Conservation (phyloP, 2,888 invertebrate species). For the Julus scandinavius region DNA sequence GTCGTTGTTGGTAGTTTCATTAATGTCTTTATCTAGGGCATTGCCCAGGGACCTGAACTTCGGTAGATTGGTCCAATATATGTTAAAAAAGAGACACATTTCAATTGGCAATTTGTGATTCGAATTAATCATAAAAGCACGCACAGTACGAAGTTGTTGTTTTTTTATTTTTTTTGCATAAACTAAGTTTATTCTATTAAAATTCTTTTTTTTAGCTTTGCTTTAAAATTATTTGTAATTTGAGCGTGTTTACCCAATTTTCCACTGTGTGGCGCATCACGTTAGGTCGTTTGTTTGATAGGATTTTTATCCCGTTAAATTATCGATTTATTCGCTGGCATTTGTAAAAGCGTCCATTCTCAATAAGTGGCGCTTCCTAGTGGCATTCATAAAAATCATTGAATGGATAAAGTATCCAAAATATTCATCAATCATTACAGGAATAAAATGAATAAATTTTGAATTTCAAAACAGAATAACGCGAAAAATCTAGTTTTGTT, state of each 20-base stretch:
- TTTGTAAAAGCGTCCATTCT: not conserved
- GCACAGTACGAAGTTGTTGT: not conserved
- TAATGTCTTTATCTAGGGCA: constrained; percentile 7
- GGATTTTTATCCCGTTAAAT: not conserved
- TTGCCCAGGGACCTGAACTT: constrained; percentile 1
- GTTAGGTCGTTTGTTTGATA: not conserved
- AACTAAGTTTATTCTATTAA: not conserved
- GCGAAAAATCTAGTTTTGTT: too few relatives aligned
- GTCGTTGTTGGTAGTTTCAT: not conserved
- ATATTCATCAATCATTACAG: not conserved
- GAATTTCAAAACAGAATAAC: not conserved
- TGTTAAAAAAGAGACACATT: not conserved
- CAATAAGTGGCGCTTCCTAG: constrained; percentile 4
- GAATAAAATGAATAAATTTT: not conserved
- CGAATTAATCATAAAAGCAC: not conserved
- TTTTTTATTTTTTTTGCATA: not conserved
- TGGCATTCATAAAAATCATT: not conserved
- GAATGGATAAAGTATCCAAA: not conserved
- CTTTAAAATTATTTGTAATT: not conserved
- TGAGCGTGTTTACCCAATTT: not conserved
- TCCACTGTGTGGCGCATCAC: not conserved
- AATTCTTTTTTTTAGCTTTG: not conserved
- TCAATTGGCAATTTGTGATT: not conserved
- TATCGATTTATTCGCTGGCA: not conserved
- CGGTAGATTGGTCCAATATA: not conserved